Percentiles rank a stretch among this genome's conserved stretches.
Conservation (phyloP, 2,888 invertebrate genomes). For the Callyntrura sp. region DNA sequence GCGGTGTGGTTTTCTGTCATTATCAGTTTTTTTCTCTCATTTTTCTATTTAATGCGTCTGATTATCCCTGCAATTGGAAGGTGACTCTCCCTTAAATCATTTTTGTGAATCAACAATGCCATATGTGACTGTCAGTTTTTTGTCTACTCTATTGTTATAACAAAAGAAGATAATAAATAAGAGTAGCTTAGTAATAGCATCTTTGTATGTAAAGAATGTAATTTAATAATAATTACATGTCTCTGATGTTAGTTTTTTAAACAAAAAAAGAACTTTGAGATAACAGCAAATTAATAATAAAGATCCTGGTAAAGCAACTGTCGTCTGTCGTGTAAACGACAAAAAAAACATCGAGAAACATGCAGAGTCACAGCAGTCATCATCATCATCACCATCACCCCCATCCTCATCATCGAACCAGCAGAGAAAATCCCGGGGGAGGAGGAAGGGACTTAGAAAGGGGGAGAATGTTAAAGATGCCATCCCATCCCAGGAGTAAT, state of each 20-base stretch:
- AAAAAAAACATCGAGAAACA: background rate
- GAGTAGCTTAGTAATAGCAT: background rate
- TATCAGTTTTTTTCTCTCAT: too few species aligned
- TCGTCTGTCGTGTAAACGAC: too few species aligned
- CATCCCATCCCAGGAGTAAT: conserved; percentile 1
- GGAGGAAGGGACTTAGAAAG: too few species aligned
- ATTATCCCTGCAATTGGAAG: background rate
- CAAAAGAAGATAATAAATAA: background rate
- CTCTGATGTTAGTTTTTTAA: background rate
- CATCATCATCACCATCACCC: background rate
- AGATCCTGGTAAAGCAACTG: too few species aligned
- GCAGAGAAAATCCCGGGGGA: conserved; percentile 16
- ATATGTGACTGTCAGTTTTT: background rate
- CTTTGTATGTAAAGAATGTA: background rate
- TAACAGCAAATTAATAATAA: background rate
- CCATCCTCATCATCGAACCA: too few species aligned
- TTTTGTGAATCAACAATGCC: background rate
- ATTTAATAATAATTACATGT: background rate
- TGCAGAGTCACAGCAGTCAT: background rate
- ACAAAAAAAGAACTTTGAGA: background rate
- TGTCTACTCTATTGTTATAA: background rate
- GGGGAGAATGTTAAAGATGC: conserved; percentile 2
- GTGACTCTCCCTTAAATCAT: conserved; percentile 42
- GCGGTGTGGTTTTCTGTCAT: background rate
- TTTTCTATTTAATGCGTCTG: conserved; percentile 17